These are phyloP conservation scores for Rotaria socialis DNA, from an alignment of 2,888 invertebrate genomes.

Conservation along the genomic window DNA sequence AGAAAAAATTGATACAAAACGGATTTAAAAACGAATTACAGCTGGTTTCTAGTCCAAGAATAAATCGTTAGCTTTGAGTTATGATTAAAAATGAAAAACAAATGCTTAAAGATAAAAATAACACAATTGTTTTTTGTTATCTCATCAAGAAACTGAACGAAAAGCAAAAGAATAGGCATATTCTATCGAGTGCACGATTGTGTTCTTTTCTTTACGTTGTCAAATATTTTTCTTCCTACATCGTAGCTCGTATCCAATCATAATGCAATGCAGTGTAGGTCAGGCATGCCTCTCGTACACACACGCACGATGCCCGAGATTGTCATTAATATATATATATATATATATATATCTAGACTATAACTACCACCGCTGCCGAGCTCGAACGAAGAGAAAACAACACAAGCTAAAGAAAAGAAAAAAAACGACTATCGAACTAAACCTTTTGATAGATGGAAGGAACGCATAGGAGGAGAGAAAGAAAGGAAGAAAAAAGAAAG, in stretches of 20 bases:
- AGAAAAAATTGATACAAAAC: not conserved
- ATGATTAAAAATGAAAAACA: not conserved
- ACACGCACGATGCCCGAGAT: conserved; percentile 12
- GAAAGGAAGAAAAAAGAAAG: not conserved
- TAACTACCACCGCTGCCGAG: conserved; percentile 21
- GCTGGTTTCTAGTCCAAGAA: not conserved
- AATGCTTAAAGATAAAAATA: not conserved
- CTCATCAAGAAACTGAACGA: not conserved
- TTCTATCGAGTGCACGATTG: not conserved
- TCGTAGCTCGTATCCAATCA: conserved; percentile 20
- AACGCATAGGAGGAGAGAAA: conserved; percentile 1
- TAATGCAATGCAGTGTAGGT: conserved; percentile 7
- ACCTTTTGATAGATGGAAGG: conserved; percentile 23
- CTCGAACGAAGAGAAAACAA: conserved; percentile 23
- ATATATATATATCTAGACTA: not conserved
- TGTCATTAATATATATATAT: conserved; percentile 11
- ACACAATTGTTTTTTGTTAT: not conserved
- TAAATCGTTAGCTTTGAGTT: not conserved
- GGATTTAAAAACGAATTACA: not conserved
- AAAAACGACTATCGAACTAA: conserved; percentile 23
- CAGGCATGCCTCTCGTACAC: conserved; percentile 3
- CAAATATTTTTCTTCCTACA: conserved; percentile 31
- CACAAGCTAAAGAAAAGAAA: conserved; percentile 22
- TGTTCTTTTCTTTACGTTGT: conserved; percentile 27
- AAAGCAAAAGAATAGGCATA: not conserved